phyloP scores from a whole-genome alignment of 2,888 invertebrate genomes.

The Calliopum simillimum region DNA sequence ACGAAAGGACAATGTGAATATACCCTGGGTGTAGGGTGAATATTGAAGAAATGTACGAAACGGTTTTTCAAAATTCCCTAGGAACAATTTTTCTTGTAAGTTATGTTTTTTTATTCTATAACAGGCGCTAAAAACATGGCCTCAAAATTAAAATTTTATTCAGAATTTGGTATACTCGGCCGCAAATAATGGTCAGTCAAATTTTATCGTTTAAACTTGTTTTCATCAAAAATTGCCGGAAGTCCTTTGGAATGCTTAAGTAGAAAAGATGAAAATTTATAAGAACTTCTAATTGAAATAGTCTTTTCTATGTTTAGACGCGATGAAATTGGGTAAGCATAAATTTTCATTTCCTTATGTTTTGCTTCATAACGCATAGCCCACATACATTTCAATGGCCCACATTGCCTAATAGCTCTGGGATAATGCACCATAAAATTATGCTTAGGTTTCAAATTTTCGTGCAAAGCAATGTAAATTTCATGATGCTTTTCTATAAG shows the following conservation, averaged over 20 bases:
- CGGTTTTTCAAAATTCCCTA: background rate
- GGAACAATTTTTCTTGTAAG: background rate
- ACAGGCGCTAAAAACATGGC: background rate
- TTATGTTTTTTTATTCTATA: background rate
- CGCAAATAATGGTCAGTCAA: background rate
- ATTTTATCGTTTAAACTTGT: background rate
- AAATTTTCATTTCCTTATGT: conserved; percentile 11
- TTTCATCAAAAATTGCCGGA: background rate
- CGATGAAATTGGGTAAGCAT: background rate
- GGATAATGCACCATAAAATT: conserved; percentile 25
- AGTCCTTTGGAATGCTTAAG: background rate
- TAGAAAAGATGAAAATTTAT: background rate
- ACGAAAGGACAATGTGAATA: no score
- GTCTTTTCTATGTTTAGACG: no score
- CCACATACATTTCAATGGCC: conserved; percentile 8
- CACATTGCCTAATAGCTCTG: conserved; percentile 9
- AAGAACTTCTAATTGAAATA: background rate
- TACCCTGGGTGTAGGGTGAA: no score
- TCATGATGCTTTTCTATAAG: background rate
- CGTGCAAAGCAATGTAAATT: background rate
- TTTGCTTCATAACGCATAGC: conserved; percentile 23
- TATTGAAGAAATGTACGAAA: background rate
- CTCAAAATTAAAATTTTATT: no score
- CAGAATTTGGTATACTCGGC: background rate
- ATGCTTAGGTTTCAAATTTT: conserved; percentile 7